These are phyloP conservation scores for Tridacna crocea DNA, from an alignment of 2,888 invertebrate genomes.

Conservation along the genomic window DNA sequence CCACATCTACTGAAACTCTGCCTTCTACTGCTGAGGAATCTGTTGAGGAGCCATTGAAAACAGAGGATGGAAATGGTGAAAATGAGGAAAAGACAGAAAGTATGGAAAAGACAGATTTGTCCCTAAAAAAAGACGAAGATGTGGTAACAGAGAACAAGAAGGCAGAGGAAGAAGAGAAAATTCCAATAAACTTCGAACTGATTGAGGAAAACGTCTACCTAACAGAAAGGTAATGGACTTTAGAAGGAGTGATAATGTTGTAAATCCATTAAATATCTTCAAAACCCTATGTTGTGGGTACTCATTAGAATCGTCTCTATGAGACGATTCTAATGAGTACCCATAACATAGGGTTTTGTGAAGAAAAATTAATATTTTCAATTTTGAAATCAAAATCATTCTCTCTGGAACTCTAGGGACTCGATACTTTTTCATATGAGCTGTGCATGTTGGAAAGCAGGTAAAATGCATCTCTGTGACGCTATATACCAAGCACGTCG, in stretches of 20 bases:
- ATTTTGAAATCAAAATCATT: no score
- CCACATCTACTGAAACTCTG: constrained; percentile 15
- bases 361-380: no score
- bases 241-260: no score
- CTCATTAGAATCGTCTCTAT: no score
- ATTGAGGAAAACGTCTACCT: constrained; percentile 94
- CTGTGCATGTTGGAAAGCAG: no score
- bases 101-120: constrained; percentile 30
- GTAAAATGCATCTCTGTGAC: no score
- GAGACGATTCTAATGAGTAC: no score
- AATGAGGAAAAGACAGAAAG: background rate
- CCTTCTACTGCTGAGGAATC: background rate
- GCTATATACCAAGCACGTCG: no score
- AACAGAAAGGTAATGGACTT: constrained; percentile 88
- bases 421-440: background rate
- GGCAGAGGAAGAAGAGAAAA: constrained; percentile 82
- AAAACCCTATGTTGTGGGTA: no score
- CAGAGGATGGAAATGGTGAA: constrained; percentile 16
- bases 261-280: no score
- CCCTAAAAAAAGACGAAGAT: background rate
- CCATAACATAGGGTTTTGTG: no score
- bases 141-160: constrained; percentile 7
- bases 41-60: constrained; percentile 4
- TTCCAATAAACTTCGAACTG: constrained; percentile 91
- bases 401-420: no score